Base-by-base conservation (phyloP, 2,888 invertebrate genomes). In the Graphium colonna region DNA sequence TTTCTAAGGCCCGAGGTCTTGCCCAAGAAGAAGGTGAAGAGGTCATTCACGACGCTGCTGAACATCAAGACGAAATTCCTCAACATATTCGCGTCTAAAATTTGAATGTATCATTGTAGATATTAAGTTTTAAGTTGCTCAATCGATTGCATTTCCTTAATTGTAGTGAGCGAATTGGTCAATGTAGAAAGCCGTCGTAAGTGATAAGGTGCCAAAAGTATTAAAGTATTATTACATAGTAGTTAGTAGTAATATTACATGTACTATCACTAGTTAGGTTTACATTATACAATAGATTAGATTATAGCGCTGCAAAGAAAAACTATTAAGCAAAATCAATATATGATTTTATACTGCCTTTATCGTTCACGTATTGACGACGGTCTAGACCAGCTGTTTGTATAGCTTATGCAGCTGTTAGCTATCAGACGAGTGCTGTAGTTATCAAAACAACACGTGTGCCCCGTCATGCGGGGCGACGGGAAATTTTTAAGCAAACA, bases 1-100 rank as follows among this genome's bases (percentile, higher is more conserved):
- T 87, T 84, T 64, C 59, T 89, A 53, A 74, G 80, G 43, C 72
- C 75, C 0, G 86, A 85, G 46, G 71, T 67, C 9, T 62, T 66
- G n/a, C 77, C 82, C 0, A 88, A 87, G 76, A 89, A 87, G 71
- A 88, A 88, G 63, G 88, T 77, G 3, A 88, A 88, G 73, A 76
- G 89, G 47, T 89, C 89, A 1, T 82, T 89, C 61, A 89, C 89
- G 1, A 86, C 88, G 0, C 68, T 89, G 3, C 64, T 89, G 36
- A 88, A 80, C 61, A 88, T 89, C 62, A 89, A 88, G 66, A 82
- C 88, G 0, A 89, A 88, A 56, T 80, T 89, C 68, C 71, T 89
- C 46, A 89, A 89, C 63, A 88, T 89, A 51, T 89, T 89, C 65
- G 66, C 81, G 33, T 74, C 81, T 3, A 89, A 88, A 64, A 82